Evolutionary conservation across 2,888 invertebrate genomes (phyloP).

Genomic region (Drosophila neotestacea): DNA sequence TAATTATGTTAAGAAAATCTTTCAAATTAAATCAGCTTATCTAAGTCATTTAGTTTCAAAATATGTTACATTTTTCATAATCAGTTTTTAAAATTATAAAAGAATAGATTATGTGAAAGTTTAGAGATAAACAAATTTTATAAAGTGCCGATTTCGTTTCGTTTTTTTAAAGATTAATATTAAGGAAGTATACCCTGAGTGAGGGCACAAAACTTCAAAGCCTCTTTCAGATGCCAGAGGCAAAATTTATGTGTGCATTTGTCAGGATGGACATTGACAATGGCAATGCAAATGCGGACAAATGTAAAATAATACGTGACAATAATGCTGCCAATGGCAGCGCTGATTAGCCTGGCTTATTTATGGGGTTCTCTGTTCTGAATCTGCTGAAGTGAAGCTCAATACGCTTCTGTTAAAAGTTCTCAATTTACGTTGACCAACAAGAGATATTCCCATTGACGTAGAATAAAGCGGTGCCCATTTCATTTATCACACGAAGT

Average conservation of each 20-base stretch:
- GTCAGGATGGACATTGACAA: conserved; percentile 26
- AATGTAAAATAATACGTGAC: conserved; percentile 72
- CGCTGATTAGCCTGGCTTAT: conserved; percentile 67
- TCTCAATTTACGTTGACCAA: conserved; percentile 7
- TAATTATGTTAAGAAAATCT: no score
- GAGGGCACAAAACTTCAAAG: conserved; percentile 10
- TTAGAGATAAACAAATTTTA: not conserved
- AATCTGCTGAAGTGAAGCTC: conserved; percentile 4
- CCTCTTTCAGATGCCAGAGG: conserved; percentile 11
- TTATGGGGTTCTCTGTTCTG: conserved; percentile 36
- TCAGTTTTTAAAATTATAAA: no score
- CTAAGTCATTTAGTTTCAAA: no score
- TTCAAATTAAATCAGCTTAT: no score
- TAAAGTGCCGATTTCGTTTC: not conserved
- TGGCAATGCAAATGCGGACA: conserved; percentile 54
- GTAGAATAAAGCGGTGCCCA: not conserved
- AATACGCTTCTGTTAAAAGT: not conserved
- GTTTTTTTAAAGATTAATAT: not conserved
- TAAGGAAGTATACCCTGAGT: not conserved
- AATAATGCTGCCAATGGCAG: conserved; percentile 68
- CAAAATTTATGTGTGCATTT: conserved; percentile 36
- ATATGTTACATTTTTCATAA: no score
- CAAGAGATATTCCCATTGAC: not conserved
- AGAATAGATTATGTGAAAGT: not conserved
- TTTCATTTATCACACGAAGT: not conserved